Evolutionary conservation across 1,140 invertebrate species (phyloP).

Genomic region (Euwallacea fornicatus): DNA sequence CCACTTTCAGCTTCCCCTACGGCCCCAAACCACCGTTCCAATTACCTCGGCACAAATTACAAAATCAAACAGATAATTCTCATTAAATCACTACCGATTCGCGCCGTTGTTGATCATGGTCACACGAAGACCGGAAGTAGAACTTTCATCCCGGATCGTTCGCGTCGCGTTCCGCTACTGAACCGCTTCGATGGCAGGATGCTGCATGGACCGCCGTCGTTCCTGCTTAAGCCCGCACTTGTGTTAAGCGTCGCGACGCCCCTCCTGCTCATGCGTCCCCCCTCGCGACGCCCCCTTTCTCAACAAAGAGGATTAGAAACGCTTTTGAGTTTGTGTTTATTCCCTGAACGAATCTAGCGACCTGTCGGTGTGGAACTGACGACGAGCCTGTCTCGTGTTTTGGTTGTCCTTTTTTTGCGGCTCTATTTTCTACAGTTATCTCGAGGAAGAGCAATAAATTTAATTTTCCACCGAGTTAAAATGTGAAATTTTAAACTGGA

Average conservation of each 20-base stretch:
- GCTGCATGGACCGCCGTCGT: slow-evolving; percentile 50
- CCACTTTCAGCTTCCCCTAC: too few species aligned
- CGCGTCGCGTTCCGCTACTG: slow-evolving; percentile 44
- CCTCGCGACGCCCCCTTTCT: slow-evolving; percentile 36
- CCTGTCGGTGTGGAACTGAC: slow-evolving; percentile 49
- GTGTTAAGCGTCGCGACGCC: slow-evolving; percentile 53
- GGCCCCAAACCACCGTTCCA: not conserved
- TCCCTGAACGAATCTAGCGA: slow-evolving; percentile 51
- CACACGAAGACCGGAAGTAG: slow-evolving; percentile 34
- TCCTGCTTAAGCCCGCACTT: slow-evolving; percentile 51
- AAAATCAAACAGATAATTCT: not conserved
- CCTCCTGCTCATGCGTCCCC: slow-evolving; percentile 53
- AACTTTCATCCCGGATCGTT: slow-evolving; percentile 6
- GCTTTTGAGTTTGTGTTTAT: slow-evolving; percentile 53
- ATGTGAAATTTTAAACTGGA: slow-evolving; percentile 10
- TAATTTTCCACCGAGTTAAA: slow-evolving; percentile 12
- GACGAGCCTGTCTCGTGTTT: slow-evolving; percentile 27
- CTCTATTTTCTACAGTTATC: slow-evolving; percentile 14
- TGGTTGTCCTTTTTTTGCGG: slow-evolving; percentile 15
- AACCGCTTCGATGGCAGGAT: slow-evolving; percentile 40
- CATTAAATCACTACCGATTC: not conserved
- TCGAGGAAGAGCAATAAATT: slow-evolving; percentile 13
- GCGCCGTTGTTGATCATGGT: not conserved
- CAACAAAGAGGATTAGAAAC: slow-evolving; percentile 51
- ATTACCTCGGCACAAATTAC: not conserved